Base-by-base conservation (phyloP, 2,113 vertebrate species). In the Cynocephalus volans region DNA sequence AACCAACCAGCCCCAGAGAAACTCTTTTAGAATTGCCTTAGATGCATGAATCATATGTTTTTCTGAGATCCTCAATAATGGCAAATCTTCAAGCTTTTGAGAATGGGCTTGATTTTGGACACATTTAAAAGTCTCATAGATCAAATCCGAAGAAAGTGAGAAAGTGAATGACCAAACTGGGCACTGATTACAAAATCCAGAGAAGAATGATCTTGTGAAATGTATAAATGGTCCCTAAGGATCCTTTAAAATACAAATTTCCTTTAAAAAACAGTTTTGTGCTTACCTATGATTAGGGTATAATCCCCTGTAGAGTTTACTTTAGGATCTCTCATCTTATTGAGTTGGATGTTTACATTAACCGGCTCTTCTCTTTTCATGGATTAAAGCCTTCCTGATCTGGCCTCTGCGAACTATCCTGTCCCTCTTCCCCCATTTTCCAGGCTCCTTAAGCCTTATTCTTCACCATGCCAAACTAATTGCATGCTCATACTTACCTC, bases 51-150 rank as follows among this genome's bases (percentile, higher is more conserved):
- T 26, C 58, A 87, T 24, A 69, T 11, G 15, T 58, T 24, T 45
- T 33, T 52, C 8, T 56, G 31, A 79, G 76, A 56, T 88, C 33
- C 56, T 88, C 70, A 14, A 41, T 64, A 21, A 72, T 36, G 45
- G 60, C 31, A 89, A 75, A 33, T 84, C n/a, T 80, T 88, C 60
- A 26, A 26, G 36, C 41, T 92, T 91, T 76, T 91, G 31, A 83
- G 23, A 88, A 12, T 41, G 70, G 79, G 14, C 24, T 45, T 81
- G 60, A 33, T 67, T 88, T 62, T 21, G 31, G n/a, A 77, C 65
- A 90, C 56, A 52, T 48, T 82, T 48, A 69, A 93, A 93, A 83
- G 79, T 76, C 70, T 67, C 4, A 31, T 14, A 52, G 6, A 56
- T 76, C 56, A 85, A 88, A 76, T 60, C 52, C 1, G 6, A 94